Conservation (phyloP, 2,797 vertebrate genomes). For the Fratercula arctica region DNA sequence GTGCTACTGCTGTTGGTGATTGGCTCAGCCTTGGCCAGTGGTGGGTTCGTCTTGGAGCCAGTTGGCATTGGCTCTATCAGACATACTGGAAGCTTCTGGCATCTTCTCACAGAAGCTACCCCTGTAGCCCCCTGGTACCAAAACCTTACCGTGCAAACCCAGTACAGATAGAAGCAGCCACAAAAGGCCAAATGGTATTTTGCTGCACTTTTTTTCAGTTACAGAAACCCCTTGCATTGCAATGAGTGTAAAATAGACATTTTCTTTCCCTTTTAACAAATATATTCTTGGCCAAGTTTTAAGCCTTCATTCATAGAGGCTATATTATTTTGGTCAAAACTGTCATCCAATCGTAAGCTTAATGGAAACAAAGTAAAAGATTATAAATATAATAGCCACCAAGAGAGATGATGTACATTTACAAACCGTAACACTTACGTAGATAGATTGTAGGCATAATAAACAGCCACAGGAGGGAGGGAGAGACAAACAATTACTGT, state of each 20-base stretch:
- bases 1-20: background rate
- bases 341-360: constrained; percentile 15
- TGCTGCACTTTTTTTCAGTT: background rate
- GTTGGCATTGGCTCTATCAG: background rate
- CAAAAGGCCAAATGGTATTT: background rate
- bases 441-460: constrained; percentile 72
- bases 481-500: constrained; percentile 72
- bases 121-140: too few relatives aligned
- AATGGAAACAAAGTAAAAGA: constrained; percentile 53
- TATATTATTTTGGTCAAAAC: constrained; percentile 48
- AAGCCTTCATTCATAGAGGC: constrained; percentile 29
- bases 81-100: background rate
- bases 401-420: constrained; percentile 54
- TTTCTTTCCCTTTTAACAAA: background rate
- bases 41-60: background rate
- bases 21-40: background rate
- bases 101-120: background rate
- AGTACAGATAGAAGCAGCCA: background rate
- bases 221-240: background rate
- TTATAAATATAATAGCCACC: constrained; percentile 38
- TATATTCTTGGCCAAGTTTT: background rate
- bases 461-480: constrained; percentile 67
- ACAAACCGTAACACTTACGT: constrained; percentile 49
- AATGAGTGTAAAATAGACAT: background rate
- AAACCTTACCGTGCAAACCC: background rate